A percentile compares a stretch with the other conserved stretches of the same genome.
Conservation (phyloP, 2,797 vertebrate species). For the Chlorospingus semifuscus region DNA sequence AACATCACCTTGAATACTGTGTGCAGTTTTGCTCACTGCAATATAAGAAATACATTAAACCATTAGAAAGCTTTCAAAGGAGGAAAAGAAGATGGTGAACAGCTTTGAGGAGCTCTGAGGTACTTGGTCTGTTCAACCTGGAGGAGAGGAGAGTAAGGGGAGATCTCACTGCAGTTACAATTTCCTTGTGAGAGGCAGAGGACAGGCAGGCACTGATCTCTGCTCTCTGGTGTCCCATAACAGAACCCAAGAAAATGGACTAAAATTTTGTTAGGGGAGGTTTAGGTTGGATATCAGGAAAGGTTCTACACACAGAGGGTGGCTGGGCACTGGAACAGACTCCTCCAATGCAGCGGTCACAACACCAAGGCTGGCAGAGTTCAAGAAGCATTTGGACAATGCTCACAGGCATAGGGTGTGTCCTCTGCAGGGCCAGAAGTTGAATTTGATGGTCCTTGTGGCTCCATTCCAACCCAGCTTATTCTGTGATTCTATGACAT, state of each 20-base stretch:
- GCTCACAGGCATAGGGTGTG: too few relatives aligned
- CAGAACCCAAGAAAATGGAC: too few relatives aligned
- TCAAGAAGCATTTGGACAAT: neutral
- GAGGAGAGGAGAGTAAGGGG: neutral
- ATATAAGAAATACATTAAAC: neutral
- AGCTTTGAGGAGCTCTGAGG: neutral
- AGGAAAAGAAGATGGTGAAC: neutral
- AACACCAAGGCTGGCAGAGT: neutral
- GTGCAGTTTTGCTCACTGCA: neutral
- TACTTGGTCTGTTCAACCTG: neutral
- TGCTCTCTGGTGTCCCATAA: neutral
- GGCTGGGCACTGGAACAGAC: fast-evolving
- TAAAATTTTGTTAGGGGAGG: neutral
- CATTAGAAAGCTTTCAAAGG: neutral
- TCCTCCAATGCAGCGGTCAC: fast-evolving
- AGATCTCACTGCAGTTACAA: neutral
- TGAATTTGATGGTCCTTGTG: fast-evolving
- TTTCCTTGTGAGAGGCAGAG: too few relatives aligned
- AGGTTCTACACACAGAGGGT: neutral
- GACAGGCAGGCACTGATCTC: neutral
- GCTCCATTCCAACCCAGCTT: neutral
- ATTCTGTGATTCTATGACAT: neutral
- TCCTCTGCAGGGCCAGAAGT: neutral
- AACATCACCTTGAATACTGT: neutral
- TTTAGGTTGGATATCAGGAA: neutral